Base-by-base conservation (phyloP, 1,140 invertebrate genomes). In the Dendrolimus punctatus region DNA sequence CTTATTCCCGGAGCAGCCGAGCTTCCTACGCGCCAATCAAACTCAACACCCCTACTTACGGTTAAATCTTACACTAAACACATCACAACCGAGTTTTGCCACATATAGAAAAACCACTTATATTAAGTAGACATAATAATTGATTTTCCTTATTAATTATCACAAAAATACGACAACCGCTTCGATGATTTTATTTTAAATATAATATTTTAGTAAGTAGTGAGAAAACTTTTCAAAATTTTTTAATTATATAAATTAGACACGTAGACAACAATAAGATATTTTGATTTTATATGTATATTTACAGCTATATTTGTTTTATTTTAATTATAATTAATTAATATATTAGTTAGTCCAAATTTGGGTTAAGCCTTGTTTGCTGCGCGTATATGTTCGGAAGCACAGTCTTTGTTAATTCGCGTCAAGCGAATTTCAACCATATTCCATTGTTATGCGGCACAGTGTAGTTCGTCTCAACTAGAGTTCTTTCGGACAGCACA, bases 121-220 rank as follows among this genome's bases (percentile, higher is more conserved):
- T 68, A 60, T 62, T 62, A 66, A 58, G 55, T 56, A 64, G 72
- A 73, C 68, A 50, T 50, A 41, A 10, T 9, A 36, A 46, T 46
- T 46, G 23, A 8, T 9, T 46, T 46, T 9, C 8, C 55, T 64
- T 71, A 66, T 60, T 58, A 57, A 62, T 47, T 81, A 83, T 84
- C 80, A 85, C 82, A 85, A 84, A 82, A 85, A 85, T 82, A 84
- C 82, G 82, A 85, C 80, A 85, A 85, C 82, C 82, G 77, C 74
- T 84, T 85, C 82, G 79, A 82, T 85, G 76, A 76, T 81, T 58
- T 64, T 69, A 23, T 23, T 23, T 23, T 23, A 23, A 23, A 23
- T 23, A 23, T 23, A 23, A 23, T 23, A 23, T 23, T 23, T 23
- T 23, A 23, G 23, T 23, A 23, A 23, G 23, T 23, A 23, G 23